Evolutionary conservation across 2,797 vertebrate genomes (phyloP), one percentile per base, ranked within the genome.

Genomic region (Sarcophilus harrisii): DNA sequence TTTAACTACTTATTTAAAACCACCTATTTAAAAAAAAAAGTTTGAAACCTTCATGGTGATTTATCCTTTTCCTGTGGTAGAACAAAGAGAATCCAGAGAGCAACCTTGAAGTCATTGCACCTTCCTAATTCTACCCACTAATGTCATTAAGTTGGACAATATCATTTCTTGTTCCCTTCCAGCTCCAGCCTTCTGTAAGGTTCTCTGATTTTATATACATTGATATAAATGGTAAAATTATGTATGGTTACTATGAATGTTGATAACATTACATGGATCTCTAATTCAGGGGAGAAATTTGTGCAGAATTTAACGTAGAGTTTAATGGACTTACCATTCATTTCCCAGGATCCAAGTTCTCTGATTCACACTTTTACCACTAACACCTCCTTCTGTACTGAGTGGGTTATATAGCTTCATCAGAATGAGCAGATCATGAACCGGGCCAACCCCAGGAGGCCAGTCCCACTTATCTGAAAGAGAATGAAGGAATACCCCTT

Each of bases 401-500:
- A 91, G 29, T 57, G 90, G 57, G 55, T 49, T 66, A 90, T 91
- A 52, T 38, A 18, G 90, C 32, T 93, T 6, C 66, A 90, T 90
- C 32, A 55, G 27, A 55, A 0, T 13, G 58, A 91, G 87, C n/a
- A 58, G 9, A 12, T 18, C 12, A 3, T 1, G 57, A 45, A 54
- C 90, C 0, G 0, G 16, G 24, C 66, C 32, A 73, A 93, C 32
- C 92, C 89, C 32, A 0, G 0, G 6, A 38, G 49, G 57, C 89
- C 91, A 92, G 28, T 49, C 52, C 58, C 54, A 0, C 45, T 49
- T 49, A 6, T 28, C 57, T 45, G 73, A 91, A 60, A 49, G 5
- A 18, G 32, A 90, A 93, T 0, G 0, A 62, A 45, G 30, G n/a
- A 12, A 0, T 28, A 28, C n/a, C 60, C 9, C 0, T 14, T 57